Conservation (phyloP, 2,797 vertebrate genomes). For the Otolemur crassicaudatus region DNA sequence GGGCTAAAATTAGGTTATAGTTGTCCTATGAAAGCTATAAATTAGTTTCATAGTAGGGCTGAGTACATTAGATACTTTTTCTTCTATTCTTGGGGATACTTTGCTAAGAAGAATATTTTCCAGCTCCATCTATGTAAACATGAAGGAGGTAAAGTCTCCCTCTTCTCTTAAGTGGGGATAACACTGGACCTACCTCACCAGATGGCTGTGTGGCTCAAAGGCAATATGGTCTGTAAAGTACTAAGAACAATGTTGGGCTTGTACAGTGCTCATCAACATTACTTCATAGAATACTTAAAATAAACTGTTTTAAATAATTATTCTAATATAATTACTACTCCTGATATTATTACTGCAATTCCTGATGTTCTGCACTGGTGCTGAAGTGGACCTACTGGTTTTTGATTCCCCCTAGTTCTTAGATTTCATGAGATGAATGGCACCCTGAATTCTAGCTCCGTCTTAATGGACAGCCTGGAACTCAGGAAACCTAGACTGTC, state of each 20-base stretch:
- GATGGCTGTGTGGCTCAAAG: background rate
- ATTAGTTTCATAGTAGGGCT: no score
- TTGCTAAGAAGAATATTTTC: no score
- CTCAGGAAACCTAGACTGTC: background rate
- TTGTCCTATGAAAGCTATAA: no score
- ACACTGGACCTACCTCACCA: background rate
- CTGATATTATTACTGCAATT: background rate
- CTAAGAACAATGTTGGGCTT: background rate
- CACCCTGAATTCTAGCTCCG: background rate
- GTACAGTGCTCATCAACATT: background rate
- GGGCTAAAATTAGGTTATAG: no score
- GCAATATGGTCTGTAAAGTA: background rate
- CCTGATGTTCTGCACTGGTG: background rate
- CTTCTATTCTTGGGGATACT: no score
- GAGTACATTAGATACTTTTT: no score
- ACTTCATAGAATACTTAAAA: conserved; percentile 39
- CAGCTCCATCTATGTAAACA: no score
- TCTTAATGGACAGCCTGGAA: background rate
- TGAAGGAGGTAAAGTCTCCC: no score
- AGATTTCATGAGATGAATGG: background rate
- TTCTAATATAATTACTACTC: background rate
- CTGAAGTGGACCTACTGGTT: background rate
- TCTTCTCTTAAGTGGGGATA: background rate
- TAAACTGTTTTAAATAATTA: background rate
- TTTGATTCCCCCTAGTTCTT: background rate